Base-by-base conservation (phyloP, 2,113 vertebrate species). In the Thomomys bottae region DNA sequence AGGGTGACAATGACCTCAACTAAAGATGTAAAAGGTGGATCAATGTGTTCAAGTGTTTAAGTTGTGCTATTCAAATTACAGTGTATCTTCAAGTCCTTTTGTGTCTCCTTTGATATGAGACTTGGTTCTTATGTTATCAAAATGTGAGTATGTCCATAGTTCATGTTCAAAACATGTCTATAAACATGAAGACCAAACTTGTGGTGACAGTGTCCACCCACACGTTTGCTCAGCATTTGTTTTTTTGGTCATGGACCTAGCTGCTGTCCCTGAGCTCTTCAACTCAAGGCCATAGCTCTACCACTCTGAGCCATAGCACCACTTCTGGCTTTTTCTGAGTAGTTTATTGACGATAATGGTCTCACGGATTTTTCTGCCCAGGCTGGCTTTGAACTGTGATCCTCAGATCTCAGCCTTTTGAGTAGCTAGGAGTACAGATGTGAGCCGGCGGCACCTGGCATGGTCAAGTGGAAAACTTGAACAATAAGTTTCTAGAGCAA, bases 401-500 rank as follows among this genome's bases (percentile, higher is more conserved):
- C n/a, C n/a, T n/a, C n/a, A n/a, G n/a, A n/a, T n/a, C n/a, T n/a
- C n/a, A n/a, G n/a, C n/a, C n/a, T n/a, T n/a, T n/a, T n/a, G n/a
- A n/a, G n/a, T n/a, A n/a, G n/a, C n/a, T n/a, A n/a, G n/a, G n/a
- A n/a, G n/a, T n/a, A n/a, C n/a, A n/a, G n/a, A n/a, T n/a, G n/a
- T n/a, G n/a, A n/a, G n/a, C n/a, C n/a, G n/a, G n/a, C n/a, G n/a
- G n/a, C n/a, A n/a, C n/a, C n/a, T n/a, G n/a, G n/a, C n/a, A n/a
- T n/a, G n/a, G n/a, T n/a, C n/a, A 68, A 80, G n/a, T 34, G 90
- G 32, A 91, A 66, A 90, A 96, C 30, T 42, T 90, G 90, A 86
- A 38, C 42, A 88, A 23, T 24, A 81, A 45, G 20, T 85, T 85
- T 96, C 42, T 73, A 32, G 61, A 70, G 61, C 75, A 24, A 49